Base-by-base conservation (phyloP, 1,140 invertebrate species). In the Diploscapter pachys region DNA sequence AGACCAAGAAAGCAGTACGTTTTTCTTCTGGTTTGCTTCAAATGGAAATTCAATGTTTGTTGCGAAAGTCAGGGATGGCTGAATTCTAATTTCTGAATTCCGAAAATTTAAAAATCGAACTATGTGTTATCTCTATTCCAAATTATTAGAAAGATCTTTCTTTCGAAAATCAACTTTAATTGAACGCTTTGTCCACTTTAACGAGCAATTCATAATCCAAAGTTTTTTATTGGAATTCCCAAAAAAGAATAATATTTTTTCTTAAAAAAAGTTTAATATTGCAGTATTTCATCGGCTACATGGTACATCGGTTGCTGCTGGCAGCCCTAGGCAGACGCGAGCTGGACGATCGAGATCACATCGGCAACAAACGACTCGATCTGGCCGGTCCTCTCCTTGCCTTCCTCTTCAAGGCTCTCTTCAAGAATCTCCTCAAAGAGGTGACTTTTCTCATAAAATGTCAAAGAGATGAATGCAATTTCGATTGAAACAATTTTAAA, bases 311-410 rank as follows among this genome's bases (percentile, higher is more conserved):
- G 78, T 87, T 99, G 63, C 87, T 99, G 9, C 86, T 97, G 68
- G 95, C 95, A 64, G 93, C 95, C 6, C 87, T 99, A n/a, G 95
- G 95, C 71, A 89, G 96, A 13, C 89, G 95, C 81, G 96, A 98
- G 88, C 88, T 98, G 49, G 96, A 99, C 87, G 96, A 99, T 88
- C 90, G 96, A 86, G 96, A 99, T 96, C 96, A 99, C 85, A 98
- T 98, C 87, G 96, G 96, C 53, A 98, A 99, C 87, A 99, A 99
- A 87, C 90, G 96, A 81, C 87, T 99, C 61, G 96, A 99, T 89
- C 88, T 99, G 57, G 96, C 96, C 84, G 96, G 96, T 48, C 96
- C 96, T 0, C 86, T 99, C 50, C 86, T 99, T 54, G 95, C 96
- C 61, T 97, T 97, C 86, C 88, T 98, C 4, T 98, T 98, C 84